Evolutionary conservation across 2,113 vertebrate genomes (phyloP).

Genomic region (Beaufortia kweichowensis): DNA sequence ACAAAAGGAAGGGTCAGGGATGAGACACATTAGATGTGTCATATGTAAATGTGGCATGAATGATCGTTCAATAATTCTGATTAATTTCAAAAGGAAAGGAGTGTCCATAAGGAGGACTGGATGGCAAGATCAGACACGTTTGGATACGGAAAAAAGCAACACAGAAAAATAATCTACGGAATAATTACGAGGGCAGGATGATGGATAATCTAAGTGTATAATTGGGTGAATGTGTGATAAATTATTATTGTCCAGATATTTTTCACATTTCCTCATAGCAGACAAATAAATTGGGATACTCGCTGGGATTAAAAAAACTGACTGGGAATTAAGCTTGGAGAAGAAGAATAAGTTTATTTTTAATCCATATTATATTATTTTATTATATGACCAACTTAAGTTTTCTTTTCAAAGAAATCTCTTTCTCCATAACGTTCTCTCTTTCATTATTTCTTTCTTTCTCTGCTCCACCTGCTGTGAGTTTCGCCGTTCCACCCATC

Average conservation of each 20-base stretch:
- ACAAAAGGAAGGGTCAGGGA: neutral
- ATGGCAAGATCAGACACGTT: slow-evolving; percentile 33
- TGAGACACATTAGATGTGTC: slow-evolving; percentile 27
- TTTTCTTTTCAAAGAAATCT: neutral
- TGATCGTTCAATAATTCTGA: slow-evolving; percentile 2
- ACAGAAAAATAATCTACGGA: neutral
- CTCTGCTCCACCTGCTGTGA: slow-evolving; percentile 56
- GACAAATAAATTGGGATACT: neutral
- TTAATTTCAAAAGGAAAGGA: slow-evolving; percentile 44
- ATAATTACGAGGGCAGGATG: neutral
- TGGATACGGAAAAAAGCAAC: slow-evolving; percentile 11
- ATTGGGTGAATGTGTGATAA: neutral
- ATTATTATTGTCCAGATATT: neutral
- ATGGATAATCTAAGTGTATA: neutral
- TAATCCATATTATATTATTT: too few relatives aligned
- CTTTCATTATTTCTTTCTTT: neutral
- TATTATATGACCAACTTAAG: neutral
- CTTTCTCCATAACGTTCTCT: neutral
- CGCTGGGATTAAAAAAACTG: neutral
- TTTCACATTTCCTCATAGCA: neutral
- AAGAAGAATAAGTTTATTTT: too few relatives aligned
- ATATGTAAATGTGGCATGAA: slow-evolving; percentile 6
- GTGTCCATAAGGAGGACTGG: slow-evolving; percentile 32
- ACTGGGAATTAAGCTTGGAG: neutral
- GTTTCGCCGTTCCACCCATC: slow-evolving; percentile 61